These are phyloP conservation scores for Pheosia gnoma DNA, from an alignment of 2,888 invertebrate genomes.

Conservation along the genomic window DNA sequence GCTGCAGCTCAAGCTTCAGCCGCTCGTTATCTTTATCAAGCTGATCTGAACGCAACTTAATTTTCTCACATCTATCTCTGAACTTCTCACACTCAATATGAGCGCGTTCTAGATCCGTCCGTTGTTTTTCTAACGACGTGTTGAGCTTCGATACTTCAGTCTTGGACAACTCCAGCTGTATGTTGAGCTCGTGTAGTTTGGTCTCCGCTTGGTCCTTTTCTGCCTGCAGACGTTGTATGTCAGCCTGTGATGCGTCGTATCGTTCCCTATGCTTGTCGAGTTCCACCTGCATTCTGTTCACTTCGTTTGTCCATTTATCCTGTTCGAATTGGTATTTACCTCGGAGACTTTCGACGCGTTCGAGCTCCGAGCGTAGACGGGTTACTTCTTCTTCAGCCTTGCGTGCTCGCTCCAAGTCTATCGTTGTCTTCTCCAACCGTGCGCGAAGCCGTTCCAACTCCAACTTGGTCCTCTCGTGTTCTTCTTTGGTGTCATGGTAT, in stretches of 20 bases:
- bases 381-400: conserved; percentile 88
- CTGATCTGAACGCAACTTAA: conserved; percentile 88
- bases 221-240: conserved; percentile 87
- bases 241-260: conserved; percentile 89
- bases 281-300: conserved; percentile 91
- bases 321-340: conserved; percentile 84
- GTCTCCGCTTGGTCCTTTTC: conserved; percentile 88
- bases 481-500: conserved; percentile 91
- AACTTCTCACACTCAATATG: conserved; percentile 95
- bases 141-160: conserved; percentile 90
- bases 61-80: conserved; percentile 93
- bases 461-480: conserved; percentile 89
- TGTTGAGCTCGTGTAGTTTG: conserved; percentile 89
- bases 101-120: conserved; percentile 91
- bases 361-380: conserved; percentile 88
- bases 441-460: conserved; percentile 92
- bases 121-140: conserved; percentile 90
- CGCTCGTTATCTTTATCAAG: conserved; percentile 85
- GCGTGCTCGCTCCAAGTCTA: conserved; percentile 90
- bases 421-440: conserved; percentile 90
- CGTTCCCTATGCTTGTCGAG: conserved; percentile 90
- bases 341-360: conserved; percentile 89
- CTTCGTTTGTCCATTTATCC: conserved; percentile 82
- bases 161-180: conserved; percentile 91
- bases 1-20: conserved; percentile 80